Conservation (phyloP, 2,797 vertebrate species). For the Anisognathus igniventris region DNA sequence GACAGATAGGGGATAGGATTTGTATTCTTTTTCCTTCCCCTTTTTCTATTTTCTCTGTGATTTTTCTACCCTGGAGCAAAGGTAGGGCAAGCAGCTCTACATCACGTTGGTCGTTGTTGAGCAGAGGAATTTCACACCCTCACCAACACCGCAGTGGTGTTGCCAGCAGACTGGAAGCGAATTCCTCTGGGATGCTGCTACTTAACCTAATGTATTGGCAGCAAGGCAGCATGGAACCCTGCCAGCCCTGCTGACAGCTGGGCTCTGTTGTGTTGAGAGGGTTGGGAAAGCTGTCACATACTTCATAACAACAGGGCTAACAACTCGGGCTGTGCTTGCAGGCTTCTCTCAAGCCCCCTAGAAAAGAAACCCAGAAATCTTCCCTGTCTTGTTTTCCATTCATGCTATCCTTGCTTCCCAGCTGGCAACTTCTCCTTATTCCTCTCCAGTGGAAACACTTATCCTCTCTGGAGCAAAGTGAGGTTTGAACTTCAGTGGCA, state of each 20-base stretch:
- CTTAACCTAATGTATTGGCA: not conserved
- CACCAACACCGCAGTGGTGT: fast-evolving
- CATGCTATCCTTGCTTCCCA: not conserved
- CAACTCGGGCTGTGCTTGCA: not conserved
- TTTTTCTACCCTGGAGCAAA: not conserved
- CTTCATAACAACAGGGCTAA: not conserved
- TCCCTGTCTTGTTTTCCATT: not conserved
- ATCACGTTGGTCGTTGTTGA: not conserved
- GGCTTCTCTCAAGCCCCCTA: not conserved
- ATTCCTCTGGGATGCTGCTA: not conserved
- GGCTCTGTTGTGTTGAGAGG: not conserved
- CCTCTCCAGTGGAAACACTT: not conserved
- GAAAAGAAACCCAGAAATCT: not conserved
- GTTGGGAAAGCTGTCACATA: not conserved
- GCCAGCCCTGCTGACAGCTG: conserved; percentile 22
- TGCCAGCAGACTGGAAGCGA: conserved; percentile 11
- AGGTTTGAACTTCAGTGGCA: not conserved
- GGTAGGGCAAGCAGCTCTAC: not conserved
- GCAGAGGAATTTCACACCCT: conserved; percentile 3
- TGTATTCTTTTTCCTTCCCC: not conserved
- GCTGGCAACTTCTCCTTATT: not conserved
- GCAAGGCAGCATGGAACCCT: not conserved
- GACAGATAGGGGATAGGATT: not conserved
- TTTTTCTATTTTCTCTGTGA: not conserved
- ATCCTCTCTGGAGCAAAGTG: not conserved